These are phyloP conservation scores for Formicarius rufipectus DNA, from an alignment of 2,113 vertebrate genomes.

Conservation along the genomic window DNA sequence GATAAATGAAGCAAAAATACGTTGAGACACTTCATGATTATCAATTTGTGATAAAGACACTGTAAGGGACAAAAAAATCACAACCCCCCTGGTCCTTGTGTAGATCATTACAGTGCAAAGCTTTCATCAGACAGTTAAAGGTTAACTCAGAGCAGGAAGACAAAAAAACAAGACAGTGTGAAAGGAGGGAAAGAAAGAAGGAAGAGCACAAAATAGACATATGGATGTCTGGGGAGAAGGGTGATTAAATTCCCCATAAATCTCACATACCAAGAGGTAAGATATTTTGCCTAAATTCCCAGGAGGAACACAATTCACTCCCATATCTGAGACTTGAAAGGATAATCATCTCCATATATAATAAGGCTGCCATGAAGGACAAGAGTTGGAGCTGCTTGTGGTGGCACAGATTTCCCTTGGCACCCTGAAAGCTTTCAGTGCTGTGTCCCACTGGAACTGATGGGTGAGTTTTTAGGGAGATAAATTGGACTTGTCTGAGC, in stretches of 20 bases:
- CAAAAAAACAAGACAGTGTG: neutral
- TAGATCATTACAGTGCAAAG: neutral
- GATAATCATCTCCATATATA: slow-evolving; percentile 44
- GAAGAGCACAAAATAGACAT: slow-evolving; percentile 37
- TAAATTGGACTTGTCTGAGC: neutral
- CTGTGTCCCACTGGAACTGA: neutral
- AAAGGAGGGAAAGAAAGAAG: slow-evolving; percentile 26
- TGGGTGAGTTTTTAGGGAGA: neutral
- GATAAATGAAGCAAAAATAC: neutral
- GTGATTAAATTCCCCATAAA: slow-evolving; percentile 45
- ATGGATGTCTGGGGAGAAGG: slow-evolving; percentile 42
- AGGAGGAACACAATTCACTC: slow-evolving; percentile 39
- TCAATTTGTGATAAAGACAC: neutral
- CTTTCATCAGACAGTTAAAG: neutral
- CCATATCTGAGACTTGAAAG: slow-evolving; percentile 7
- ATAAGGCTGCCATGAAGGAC: slow-evolving; percentile 36
- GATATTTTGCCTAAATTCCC: slow-evolving; percentile 50
- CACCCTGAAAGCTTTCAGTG: slow-evolving; percentile 2
- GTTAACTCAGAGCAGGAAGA: slow-evolving; percentile 16
- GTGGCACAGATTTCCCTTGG: slow-evolving; percentile 18
- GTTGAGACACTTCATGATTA: neutral
- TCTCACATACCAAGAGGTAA: slow-evolving; percentile 49
- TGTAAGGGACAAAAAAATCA: neutral
- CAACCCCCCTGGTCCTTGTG: neutral
- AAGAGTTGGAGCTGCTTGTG: slow-evolving; percentile 8